Percentiles rank a stretch among this genome's conserved stretches.
These are phyloP conservation scores for Galago senegalensis DNA, from an alignment of 2,797 vertebrate species.

Conservation along the genomic window DNA sequence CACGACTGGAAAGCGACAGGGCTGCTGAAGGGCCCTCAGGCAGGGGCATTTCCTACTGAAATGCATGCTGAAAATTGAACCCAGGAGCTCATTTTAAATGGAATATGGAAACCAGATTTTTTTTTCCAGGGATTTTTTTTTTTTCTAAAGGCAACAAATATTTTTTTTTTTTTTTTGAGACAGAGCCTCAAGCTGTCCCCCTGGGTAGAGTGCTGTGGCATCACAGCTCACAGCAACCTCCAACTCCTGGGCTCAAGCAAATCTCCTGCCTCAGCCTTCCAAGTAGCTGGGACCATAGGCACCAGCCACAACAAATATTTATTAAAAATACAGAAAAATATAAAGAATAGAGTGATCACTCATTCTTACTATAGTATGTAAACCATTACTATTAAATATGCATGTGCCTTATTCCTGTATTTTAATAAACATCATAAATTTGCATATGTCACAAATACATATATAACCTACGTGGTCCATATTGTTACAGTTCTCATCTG, in stretches of 20 bases:
- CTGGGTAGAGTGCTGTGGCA: too few relatives aligned
- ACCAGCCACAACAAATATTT: too few relatives aligned
- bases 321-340: background rate
- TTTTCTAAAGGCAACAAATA: slow-evolving; percentile 40
- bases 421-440: slow-evolving; percentile 29
- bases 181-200: too few relatives aligned
- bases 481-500: background rate
- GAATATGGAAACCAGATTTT: background rate
- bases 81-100: background rate
- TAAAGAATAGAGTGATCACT: background rate
- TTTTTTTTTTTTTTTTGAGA: background rate
- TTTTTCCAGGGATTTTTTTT: background rate
- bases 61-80: background rate
- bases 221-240: too few relatives aligned
- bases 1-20: background rate
- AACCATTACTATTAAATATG: background rate
- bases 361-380: background rate
- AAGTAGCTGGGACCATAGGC: too few relatives aligned
- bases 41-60: background rate
- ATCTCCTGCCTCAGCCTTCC: too few relatives aligned
- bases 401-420: background rate
- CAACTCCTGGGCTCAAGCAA: too few relatives aligned
- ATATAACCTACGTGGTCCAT: background rate
- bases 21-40: fast-evolving
- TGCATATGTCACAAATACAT: background rate